Conservation (phyloP, 2,113 vertebrate genomes). For the Ophiodon elongatus region DNA sequence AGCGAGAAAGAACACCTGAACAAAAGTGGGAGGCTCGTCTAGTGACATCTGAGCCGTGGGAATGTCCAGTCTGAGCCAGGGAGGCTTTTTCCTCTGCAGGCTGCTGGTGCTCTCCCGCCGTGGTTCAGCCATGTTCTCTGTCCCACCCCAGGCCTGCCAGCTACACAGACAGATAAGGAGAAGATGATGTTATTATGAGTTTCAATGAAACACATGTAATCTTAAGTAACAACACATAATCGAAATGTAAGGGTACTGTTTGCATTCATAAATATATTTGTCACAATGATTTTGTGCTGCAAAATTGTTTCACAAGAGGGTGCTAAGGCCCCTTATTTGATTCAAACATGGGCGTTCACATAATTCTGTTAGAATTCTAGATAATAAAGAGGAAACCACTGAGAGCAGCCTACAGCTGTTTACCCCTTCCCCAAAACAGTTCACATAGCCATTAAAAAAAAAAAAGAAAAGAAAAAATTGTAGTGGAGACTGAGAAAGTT, state of each 20-base stretch:
- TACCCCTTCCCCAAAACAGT: slow-evolving; percentile 31
- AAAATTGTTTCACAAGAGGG: slow-evolving; percentile 66
- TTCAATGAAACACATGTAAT: not conserved
- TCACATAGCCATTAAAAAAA: slow-evolving; percentile 32
- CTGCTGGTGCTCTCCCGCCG: slow-evolving; percentile 94
- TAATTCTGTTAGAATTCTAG: slow-evolving; percentile 19
- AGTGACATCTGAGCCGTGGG: slow-evolving; percentile 82
- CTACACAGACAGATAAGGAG: slow-evolving; percentile 56
- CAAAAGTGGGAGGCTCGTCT: slow-evolving; percentile 87
- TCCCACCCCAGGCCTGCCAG: slow-evolving; percentile 82
- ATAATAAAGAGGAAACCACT: slow-evolving; percentile 32
- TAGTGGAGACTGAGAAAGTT: slow-evolving; percentile 48
- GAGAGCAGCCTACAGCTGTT: slow-evolving; percentile 53
- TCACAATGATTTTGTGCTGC: slow-evolving; percentile 26
- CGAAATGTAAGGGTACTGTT: not conserved
- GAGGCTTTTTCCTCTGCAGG: slow-evolving; percentile 97
- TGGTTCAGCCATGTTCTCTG: slow-evolving; percentile 90
- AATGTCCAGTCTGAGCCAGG: slow-evolving; percentile 97
- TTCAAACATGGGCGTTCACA: slow-evolving; percentile 24
- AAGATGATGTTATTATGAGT: not conserved
- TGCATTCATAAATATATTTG: slow-evolving; percentile 2
- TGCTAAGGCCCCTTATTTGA: slow-evolving; percentile 40
- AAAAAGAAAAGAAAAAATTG: slow-evolving; percentile 47
- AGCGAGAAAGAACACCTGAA: slow-evolving; percentile 84
- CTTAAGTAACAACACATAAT: not conserved